Conservation (phyloP, 2,888 invertebrate genomes). For the Leucophora obtusa region DNA sequence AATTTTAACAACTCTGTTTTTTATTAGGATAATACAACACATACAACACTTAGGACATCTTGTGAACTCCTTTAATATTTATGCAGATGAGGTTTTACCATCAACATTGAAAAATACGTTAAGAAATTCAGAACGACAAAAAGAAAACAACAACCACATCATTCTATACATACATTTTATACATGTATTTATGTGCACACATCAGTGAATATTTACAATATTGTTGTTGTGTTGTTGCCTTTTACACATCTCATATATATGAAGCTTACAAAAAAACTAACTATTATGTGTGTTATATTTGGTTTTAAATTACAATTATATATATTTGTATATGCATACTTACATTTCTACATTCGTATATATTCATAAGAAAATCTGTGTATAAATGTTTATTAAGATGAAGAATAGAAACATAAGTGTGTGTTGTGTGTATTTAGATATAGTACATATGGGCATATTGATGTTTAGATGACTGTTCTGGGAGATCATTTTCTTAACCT, state of each 20-base stretch:
- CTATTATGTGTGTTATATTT: constrained; percentile 40
- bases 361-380: constrained; percentile 32
- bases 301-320: constrained; percentile 37
- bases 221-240: constrained; percentile 21
- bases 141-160: background rate
- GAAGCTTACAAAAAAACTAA: constrained; percentile 19
- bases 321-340: background rate
- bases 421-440: constrained; percentile 21
- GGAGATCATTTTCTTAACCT: background rate
- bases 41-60: too few species aligned
- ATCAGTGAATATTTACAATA: constrained; percentile 4
- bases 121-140: constrained; percentile 23
- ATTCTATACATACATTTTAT: background rate
- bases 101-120: constrained; percentile 34
- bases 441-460: constrained; percentile 29
- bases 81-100: constrained; percentile 49
- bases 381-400: constrained; percentile 36
- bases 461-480: constrained; percentile 36
- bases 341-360: background rate
- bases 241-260: constrained; percentile 22
- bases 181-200: too few species aligned
- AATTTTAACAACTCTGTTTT: too few species aligned
- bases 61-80: constrained; percentile 48
- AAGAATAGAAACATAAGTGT: constrained; percentile 1
- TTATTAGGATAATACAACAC: too few species aligned